Evolutionary conservation across 1,140 invertebrate species (phyloP).

Genomic region (Frieseomelitta varia): DNA sequence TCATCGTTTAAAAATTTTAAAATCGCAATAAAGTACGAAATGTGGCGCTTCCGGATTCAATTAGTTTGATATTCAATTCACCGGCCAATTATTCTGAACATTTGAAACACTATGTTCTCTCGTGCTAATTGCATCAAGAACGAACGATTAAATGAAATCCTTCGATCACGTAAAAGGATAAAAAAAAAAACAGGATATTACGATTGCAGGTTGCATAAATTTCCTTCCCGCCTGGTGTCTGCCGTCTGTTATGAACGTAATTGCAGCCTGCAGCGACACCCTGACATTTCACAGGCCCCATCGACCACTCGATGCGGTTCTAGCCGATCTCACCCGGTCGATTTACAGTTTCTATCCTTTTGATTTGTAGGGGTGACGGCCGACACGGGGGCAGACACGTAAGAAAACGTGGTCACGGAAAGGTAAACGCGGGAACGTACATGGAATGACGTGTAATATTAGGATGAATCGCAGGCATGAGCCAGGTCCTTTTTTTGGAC

Average conservation of each 20-base stretch:
- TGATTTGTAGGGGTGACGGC: slow-evolving; percentile 22
- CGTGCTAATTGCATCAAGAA: no score
- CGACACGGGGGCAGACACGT: not conserved
- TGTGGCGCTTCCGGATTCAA: not conserved
- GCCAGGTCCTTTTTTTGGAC: slow-evolving; percentile 47
- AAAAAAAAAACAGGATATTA: not conserved
- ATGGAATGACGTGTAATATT: slow-evolving; percentile 51
- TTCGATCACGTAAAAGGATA: not conserved
- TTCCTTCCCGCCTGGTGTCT: not conserved
- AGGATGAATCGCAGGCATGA: slow-evolving; percentile 28
- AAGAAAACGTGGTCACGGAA: slow-evolving; percentile 24
- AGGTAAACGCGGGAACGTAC: not conserved
- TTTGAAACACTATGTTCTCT: not conserved
- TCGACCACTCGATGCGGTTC: not conserved
- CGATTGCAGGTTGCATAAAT: slow-evolving; percentile 7
- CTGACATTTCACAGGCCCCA: slow-evolving; percentile 31
- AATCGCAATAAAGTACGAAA: not conserved
- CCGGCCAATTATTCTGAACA: not conserved
- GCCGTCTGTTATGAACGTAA: not conserved
- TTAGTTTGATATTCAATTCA: no score
- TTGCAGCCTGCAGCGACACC: slow-evolving; percentile 7
- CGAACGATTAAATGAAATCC: no score
- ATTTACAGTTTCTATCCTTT: slow-evolving; percentile 32
- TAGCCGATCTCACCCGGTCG: not conserved
- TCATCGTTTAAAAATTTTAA: not conserved